Percentiles rank a stretch among this genome's conserved stretches.
phyloP scores from a whole-genome alignment of 2,888 invertebrate genomes.

The Heliconius hortense region DNA sequence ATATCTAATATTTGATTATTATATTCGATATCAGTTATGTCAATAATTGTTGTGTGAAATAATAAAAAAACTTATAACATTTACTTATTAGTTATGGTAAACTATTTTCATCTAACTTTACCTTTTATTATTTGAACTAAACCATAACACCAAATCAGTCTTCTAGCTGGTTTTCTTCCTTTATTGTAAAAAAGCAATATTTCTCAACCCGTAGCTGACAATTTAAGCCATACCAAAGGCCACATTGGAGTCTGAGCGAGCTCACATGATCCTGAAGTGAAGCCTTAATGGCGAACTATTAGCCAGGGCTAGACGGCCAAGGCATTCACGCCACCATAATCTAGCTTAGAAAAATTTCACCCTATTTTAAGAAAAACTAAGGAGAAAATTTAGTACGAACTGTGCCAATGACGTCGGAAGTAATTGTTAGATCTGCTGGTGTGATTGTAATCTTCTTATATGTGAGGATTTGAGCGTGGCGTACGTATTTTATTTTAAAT shows the following conservation, averaged over 20 bases:
- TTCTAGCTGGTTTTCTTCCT: background rate
- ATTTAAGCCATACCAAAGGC: conserved; percentile 45
- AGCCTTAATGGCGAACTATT: conserved; percentile 60
- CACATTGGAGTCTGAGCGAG: conserved; percentile 47
- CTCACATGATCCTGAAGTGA: conserved; percentile 56
- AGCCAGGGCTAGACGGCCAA: conserved; percentile 55
- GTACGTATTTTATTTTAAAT: background rate
- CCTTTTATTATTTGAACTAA: too few relatives aligned
- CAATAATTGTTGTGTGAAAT: too few relatives aligned
- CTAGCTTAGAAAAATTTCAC: conserved; percentile 56
- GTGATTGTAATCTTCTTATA: background rate
- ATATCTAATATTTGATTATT: too few relatives aligned
- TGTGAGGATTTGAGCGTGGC: background rate
- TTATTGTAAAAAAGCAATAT: background rate
- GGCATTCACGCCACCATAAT: conserved; percentile 60
- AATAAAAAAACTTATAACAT: too few relatives aligned
- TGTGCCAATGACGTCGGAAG: conserved; percentile 7
- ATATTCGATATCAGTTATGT: too few relatives aligned
- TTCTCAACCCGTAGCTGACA: conserved; percentile 32
- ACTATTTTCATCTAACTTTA: too few relatives aligned
- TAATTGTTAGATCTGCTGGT: conserved; percentile 12
- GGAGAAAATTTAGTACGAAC: conserved; percentile 12
- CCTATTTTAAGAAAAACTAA: conserved; percentile 51
- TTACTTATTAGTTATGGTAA: too few relatives aligned
- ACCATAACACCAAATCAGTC: background rate